Conservation (phyloP, 1,140 invertebrate species). For the Oscheius sp. region DNA sequence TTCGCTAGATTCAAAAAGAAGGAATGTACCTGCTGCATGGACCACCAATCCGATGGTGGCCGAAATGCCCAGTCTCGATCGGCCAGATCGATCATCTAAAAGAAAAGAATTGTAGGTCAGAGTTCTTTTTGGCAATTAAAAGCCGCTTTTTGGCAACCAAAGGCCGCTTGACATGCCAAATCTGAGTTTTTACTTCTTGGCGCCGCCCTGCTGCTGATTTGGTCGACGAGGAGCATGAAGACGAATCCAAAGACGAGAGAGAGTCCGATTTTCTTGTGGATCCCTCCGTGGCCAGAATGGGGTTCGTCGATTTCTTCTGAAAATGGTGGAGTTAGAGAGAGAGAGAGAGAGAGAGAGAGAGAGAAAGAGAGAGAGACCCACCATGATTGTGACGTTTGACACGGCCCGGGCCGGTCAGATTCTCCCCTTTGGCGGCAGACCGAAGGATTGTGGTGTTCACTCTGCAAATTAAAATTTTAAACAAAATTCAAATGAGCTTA, state of each 20-base stretch:
- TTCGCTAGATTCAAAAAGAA: too few species aligned
- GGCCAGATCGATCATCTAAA: conserved; percentile 63
- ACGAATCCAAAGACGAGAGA: conserved; percentile 83
- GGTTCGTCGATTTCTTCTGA: neutral
- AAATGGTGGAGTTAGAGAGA: neutral
- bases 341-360: neutral
- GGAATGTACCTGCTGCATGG: conserved; percentile 86
- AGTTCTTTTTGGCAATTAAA: neutral
- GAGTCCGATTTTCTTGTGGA: conserved; percentile 67
- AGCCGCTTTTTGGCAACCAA: neutral
- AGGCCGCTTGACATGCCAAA: too few species aligned
- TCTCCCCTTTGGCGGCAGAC: neutral
- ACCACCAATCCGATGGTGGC: conserved; percentile 93
- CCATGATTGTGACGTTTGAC: neutral
- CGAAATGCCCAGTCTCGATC: conserved; percentile 73
- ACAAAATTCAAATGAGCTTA: too few species aligned
- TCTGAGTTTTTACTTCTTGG: conserved; percentile 41
- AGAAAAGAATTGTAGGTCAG: conserved; percentile 42
- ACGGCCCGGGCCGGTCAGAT: too few species aligned
- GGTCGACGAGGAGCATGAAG: conserved; percentile 92
- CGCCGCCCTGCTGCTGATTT: conserved; percentile 42
- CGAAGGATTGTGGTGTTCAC: too few species aligned
- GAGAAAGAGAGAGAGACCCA: neutral
- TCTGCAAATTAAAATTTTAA: too few species aligned
- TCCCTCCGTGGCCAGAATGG: neutral